phyloP scores from a whole-genome alignment of 2,797 vertebrate genomes.

The Clangula hyemalis region DNA sequence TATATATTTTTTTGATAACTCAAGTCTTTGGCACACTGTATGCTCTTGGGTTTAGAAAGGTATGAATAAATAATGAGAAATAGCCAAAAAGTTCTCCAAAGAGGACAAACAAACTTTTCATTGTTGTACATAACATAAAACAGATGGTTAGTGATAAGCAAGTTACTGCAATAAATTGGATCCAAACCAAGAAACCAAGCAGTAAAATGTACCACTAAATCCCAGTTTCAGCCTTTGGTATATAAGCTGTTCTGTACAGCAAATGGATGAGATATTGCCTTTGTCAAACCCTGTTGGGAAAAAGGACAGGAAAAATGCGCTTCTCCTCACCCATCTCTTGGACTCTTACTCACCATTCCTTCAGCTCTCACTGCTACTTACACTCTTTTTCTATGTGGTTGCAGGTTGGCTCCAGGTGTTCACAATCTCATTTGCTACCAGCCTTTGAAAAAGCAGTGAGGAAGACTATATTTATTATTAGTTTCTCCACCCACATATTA shows the following conservation, averaged over 20 bases:
- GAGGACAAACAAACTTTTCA: background rate
- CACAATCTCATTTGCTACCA: background rate
- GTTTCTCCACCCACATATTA: background rate
- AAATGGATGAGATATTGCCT: background rate
- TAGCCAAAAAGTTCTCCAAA: background rate
- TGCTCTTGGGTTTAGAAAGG: background rate
- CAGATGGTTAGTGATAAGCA: constrained; percentile 1
- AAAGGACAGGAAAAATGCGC: background rate
- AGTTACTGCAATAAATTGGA: background rate
- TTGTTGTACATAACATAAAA: background rate
- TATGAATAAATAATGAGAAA: constrained; percentile 15
- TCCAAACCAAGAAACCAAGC: background rate
- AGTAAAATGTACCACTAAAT: background rate
- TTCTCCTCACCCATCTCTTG: background rate
- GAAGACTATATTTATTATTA: background rate
- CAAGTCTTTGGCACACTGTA: background rate
- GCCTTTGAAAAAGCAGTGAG: background rate
- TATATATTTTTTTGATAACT: background rate
- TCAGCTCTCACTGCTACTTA: background rate
- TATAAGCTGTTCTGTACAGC: background rate
- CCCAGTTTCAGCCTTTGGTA: background rate
- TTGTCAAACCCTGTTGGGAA: background rate
- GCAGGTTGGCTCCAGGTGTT: background rate
- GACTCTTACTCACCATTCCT: background rate
- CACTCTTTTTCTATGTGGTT: background rate